These are phyloP conservation scores for Macrophya annulata DNA, from an alignment of 2,888 invertebrate species.

Conservation along the genomic window DNA sequence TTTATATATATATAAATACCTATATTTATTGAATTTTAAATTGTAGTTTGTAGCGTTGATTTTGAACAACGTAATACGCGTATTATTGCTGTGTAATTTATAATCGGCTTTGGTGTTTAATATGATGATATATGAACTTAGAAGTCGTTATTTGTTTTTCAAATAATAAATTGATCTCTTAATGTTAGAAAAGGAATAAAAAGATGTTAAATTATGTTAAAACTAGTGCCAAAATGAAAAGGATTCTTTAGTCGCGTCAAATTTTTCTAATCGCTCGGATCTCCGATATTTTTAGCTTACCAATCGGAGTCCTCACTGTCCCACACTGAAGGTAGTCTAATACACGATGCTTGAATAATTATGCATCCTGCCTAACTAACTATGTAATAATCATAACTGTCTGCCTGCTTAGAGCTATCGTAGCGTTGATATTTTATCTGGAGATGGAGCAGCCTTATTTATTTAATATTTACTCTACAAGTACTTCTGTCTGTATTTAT, in stretches of 20 bases:
- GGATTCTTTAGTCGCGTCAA: constrained; percentile 57
- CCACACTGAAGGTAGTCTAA: constrained; percentile 75
- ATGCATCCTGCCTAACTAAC: constrained; percentile 70
- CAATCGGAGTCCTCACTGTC: constrained; percentile 78
- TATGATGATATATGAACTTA: constrained; percentile 33
- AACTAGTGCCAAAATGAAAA: constrained; percentile 21
- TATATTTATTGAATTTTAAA: constrained; percentile 47
- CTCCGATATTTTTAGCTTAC: constrained; percentile 77
- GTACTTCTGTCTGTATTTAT: not conserved
- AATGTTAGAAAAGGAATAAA: not conserved
- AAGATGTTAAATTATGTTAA: not conserved
- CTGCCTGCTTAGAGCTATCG: constrained; percentile 83
- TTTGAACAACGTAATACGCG: constrained; percentile 54
- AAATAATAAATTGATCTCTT: not conserved
- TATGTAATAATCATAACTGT: constrained; percentile 75
- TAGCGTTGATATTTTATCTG: constrained; percentile 80
- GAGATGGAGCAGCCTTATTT: constrained; percentile 40
- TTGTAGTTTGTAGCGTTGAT: constrained; percentile 57
- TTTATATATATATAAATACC: not conserved
- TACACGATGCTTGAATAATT: constrained; percentile 69
- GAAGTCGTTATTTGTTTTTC: constrained; percentile 16
- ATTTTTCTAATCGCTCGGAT: constrained; percentile 74
- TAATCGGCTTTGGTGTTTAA: constrained; percentile 40
- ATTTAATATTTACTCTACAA: not conserved
- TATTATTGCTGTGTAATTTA: constrained; percentile 43